Percentiles rank a stretch among this genome's conserved stretches.
These are phyloP conservation scores for Pipistrellus pygmaeus DNA, from an alignment of 2,797 vertebrate genomes.

Conservation along the genomic window DNA sequence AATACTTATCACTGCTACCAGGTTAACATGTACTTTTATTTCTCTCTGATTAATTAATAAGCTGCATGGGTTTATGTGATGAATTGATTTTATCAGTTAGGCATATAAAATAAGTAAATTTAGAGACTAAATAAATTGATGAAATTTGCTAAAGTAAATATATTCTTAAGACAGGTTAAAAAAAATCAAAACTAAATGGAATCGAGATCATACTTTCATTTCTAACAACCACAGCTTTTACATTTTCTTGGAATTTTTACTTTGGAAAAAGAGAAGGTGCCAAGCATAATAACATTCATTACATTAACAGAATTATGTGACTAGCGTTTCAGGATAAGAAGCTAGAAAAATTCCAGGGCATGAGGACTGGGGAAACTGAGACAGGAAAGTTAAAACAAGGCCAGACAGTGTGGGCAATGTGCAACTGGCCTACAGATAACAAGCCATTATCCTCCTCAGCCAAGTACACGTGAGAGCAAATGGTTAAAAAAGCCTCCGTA, in stretches of 20 bases:
- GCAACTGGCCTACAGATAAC: background rate
- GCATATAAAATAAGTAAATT: background rate
- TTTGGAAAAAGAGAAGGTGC: slow-evolving; percentile 54
- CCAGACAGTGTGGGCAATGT: background rate
- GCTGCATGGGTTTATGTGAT: background rate
- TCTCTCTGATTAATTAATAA: slow-evolving; percentile 46
- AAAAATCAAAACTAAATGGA: slow-evolving; percentile 30
- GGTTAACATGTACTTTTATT: slow-evolving; percentile 36
- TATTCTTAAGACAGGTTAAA: slow-evolving; percentile 24
- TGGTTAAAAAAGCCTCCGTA: background rate
- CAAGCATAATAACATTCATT: slow-evolving; percentile 38
- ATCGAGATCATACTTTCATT: slow-evolving; percentile 5
- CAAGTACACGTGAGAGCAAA: background rate
- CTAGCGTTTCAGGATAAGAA: background rate
- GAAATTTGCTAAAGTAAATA: slow-evolving; percentile 42
- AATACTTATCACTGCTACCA: slow-evolving; percentile 22
- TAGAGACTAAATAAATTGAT: slow-evolving; percentile 16
- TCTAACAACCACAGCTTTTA: background rate
- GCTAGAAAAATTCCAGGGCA: background rate
- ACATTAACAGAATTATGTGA: slow-evolving; percentile 9
- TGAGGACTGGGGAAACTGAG: background rate
- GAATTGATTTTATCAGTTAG: slow-evolving; percentile 29
- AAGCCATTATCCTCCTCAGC: background rate
- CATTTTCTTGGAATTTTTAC: background rate
- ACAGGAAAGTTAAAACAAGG: background rate